Evolutionary conservation across 2,797 vertebrate species (phyloP).

Genomic region (Hozukius guyotensis): DNA sequence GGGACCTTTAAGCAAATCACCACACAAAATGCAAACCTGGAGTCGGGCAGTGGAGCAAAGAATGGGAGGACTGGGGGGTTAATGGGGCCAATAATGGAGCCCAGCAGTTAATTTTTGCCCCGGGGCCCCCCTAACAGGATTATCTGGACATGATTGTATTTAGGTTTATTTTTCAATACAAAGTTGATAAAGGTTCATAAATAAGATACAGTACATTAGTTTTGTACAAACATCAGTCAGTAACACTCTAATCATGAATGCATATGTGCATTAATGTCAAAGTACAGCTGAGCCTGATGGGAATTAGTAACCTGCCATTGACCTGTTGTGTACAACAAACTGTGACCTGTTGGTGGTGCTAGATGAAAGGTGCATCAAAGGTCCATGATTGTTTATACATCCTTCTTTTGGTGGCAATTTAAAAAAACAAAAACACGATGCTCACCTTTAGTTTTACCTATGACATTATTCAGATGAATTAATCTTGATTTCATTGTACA

Average conservation of each 20-base stretch:
- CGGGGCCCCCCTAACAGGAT: too few species aligned
- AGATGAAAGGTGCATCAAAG: neutral
- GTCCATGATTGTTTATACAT: neutral
- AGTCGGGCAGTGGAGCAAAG: too few species aligned
- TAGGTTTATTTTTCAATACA: neutral
- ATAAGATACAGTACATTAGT: neutral
- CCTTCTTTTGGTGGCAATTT: too few species aligned
- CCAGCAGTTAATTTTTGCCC: too few species aligned
- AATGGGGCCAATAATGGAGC: neutral
- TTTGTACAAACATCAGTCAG: neutral
- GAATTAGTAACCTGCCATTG: neutral
- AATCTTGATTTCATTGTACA: neutral
- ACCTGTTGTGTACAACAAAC: neutral
- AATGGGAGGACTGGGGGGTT: too few species aligned
- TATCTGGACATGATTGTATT: neutral
- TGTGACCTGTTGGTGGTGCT: neutral
- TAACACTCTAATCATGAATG: neutral
- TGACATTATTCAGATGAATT: too few species aligned
- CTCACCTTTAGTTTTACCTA: neutral
- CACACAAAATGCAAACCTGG: too few species aligned
- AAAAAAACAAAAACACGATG: neutral
- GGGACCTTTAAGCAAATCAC: too few species aligned
- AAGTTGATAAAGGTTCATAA: neutral
- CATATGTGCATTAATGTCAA: neutral
- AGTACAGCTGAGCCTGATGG: neutral